phyloP scores from a whole-genome alignment of 1,140 invertebrate genomes.

The Odontomachus brunneus region DNA sequence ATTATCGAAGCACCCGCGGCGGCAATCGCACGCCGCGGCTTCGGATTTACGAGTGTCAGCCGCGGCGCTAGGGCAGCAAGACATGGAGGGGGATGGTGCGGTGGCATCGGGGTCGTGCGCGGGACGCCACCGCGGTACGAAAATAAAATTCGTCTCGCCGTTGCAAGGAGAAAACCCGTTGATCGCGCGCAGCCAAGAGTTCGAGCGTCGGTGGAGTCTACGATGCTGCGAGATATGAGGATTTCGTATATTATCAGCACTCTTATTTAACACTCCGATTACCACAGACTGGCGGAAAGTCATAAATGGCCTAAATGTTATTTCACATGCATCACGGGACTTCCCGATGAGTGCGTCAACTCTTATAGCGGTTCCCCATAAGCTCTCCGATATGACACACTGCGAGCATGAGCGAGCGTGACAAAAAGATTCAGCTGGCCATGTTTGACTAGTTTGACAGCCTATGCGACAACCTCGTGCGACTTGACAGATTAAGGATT shows the following conservation, averaged over 20 bases:
- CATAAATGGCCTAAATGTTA: too few relatives aligned
- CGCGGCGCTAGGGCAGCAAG: conserved; percentile 57
- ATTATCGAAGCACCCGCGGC: conserved; percentile 20
- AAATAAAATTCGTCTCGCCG: conserved; percentile 76
- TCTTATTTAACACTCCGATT: conserved; percentile 25
- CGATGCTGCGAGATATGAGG: conserved; percentile 16
- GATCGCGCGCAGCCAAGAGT: conserved; percentile 33
- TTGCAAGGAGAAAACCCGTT: conserved; percentile 44
- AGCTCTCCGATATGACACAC: background rate
- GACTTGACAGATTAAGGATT: background rate
- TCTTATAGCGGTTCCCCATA: background rate
- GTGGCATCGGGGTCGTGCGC: conserved; percentile 41
- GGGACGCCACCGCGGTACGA: conserved; percentile 64
- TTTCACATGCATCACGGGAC: background rate
- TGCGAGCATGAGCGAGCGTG: background rate
- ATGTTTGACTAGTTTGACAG: background rate
- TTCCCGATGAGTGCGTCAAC: background rate
- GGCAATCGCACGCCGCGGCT: background rate
- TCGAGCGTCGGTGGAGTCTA: background rate
- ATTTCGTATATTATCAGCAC: conserved; percentile 21
- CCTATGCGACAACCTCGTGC: background rate
- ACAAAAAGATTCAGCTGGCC: background rate
- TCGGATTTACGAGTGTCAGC: conserved; percentile 60
- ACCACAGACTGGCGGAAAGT: background rate
- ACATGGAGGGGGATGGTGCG: conserved; percentile 62